Conservation (phyloP, 2,888 invertebrate species). For the Volucella zonaria region DNA sequence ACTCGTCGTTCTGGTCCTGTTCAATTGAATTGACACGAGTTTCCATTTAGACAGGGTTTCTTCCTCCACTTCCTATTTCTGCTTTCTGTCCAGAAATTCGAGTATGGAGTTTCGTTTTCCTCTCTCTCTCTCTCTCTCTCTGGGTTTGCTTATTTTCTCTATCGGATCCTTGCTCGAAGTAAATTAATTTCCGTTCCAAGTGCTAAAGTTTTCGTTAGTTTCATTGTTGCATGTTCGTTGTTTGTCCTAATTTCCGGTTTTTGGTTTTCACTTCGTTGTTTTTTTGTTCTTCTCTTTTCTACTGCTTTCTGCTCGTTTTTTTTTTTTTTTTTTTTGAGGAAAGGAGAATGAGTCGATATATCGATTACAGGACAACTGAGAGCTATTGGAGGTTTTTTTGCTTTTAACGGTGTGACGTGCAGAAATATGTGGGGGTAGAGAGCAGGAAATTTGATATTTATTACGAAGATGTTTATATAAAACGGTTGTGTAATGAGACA, state of each 20-base stretch:
- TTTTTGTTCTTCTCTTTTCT: constrained; percentile 26
- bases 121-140: constrained; percentile 8
- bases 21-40: constrained; percentile 70
- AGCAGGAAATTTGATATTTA: constrained; percentile 60
- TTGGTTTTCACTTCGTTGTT: background rate
- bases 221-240: constrained; percentile 65
- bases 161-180: constrained; percentile 42
- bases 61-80: background rate
- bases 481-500: constrained; percentile 1
- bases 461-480: constrained; percentile 31
- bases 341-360: constrained; percentile 8
- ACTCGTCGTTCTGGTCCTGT: constrained; percentile 8
- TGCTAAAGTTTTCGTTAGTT: constrained; percentile 57
- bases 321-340: background rate
- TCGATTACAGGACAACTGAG: constrained; percentile 39
- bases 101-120: background rate
- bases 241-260: constrained; percentile 68
- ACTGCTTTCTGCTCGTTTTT: background rate
- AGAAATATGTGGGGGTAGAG: constrained; percentile 3
- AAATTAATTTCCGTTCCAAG: constrained; percentile 72
- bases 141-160: background rate
- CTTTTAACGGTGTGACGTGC: background rate
- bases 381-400: background rate
- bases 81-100: no score
- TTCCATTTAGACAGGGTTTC: constrained; percentile 40